These are phyloP conservation scores for Apis dorsata DNA, from an alignment of 1,140 invertebrate genomes.

Conservation along the genomic window DNA sequence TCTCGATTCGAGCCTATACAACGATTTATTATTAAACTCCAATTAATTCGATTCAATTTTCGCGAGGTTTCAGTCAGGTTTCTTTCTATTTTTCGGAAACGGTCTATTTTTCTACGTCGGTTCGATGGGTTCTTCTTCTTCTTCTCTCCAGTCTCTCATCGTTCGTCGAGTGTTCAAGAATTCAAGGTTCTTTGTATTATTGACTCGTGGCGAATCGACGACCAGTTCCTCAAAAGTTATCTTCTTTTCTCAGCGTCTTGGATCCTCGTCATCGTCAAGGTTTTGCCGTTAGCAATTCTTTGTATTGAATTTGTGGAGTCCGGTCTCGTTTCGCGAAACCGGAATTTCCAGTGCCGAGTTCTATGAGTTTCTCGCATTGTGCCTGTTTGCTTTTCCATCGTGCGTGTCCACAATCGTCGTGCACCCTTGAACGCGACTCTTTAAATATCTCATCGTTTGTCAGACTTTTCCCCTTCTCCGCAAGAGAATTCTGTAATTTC, in stretches of 20 bases:
- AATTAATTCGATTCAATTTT: no score
- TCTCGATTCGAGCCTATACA: background rate
- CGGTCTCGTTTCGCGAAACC: conserved; percentile 17
- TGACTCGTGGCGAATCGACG: background rate
- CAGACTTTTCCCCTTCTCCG: background rate
- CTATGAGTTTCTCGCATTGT: background rate
- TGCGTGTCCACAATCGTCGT: background rate
- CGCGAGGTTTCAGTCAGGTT: no score
- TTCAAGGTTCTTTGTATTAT: background rate
- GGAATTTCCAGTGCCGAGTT: conserved; percentile 5
- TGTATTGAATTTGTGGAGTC: background rate
- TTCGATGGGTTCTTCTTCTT: no score
- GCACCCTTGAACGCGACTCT: background rate
- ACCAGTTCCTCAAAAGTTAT: background rate
- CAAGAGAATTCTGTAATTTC: background rate
- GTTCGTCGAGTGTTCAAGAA: background rate
- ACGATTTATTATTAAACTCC: no score
- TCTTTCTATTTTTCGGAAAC: no score
- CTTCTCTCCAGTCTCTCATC: background rate
- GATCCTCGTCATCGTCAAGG: background rate
- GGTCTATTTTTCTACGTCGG: no score
- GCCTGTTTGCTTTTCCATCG: background rate
- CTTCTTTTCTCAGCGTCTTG: background rate
- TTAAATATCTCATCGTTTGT: background rate
- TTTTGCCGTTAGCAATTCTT: background rate